phyloP scores from a whole-genome alignment of 2,888 invertebrate genomes.

The Lampropteryx suffumata region DNA sequence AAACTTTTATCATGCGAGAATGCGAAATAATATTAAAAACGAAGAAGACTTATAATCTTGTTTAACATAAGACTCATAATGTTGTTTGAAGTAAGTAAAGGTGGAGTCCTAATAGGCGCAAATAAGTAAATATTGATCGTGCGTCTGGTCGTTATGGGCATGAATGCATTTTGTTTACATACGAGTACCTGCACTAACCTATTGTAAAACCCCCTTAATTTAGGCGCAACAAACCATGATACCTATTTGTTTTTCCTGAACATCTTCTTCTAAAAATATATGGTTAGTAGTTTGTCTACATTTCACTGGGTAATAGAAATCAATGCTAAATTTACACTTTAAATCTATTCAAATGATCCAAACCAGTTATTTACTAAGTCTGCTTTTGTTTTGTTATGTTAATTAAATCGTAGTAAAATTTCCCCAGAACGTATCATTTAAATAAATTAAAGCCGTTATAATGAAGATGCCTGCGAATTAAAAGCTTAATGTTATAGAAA shows the following conservation, averaged over 20 bases:
- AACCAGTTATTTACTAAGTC: conserved; percentile 17
- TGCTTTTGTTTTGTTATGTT: conserved; percentile 28
- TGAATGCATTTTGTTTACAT: not conserved
- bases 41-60: too few relatives aligned
- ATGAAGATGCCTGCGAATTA: conserved; percentile 12
- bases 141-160: conserved; percentile 12
- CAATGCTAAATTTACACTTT: conserved; percentile 6
- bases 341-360: not conserved
- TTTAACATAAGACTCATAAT: too few relatives aligned
- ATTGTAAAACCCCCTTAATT: not conserved
- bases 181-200: not conserved
- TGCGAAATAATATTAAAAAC: too few relatives aligned
- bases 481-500: conserved; percentile 18
- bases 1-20: too few relatives aligned
- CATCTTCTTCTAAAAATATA: too few relatives aligned
- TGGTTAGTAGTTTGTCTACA: too few relatives aligned
- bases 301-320: too few relatives aligned
- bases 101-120: not conserved
- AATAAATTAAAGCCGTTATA: conserved; percentile 23
- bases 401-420: conserved; percentile 25
- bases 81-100: too few relatives aligned
- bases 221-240: too few relatives aligned
- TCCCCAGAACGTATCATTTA: conserved; percentile 17
- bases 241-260: too few relatives aligned
- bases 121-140: conserved; percentile 19